Percentiles rank a stretch among this genome's conserved stretches.
These are phyloP conservation scores for Candoia aspera DNA, from an alignment of 2,113 vertebrate genomes.

Conservation along the genomic window DNA sequence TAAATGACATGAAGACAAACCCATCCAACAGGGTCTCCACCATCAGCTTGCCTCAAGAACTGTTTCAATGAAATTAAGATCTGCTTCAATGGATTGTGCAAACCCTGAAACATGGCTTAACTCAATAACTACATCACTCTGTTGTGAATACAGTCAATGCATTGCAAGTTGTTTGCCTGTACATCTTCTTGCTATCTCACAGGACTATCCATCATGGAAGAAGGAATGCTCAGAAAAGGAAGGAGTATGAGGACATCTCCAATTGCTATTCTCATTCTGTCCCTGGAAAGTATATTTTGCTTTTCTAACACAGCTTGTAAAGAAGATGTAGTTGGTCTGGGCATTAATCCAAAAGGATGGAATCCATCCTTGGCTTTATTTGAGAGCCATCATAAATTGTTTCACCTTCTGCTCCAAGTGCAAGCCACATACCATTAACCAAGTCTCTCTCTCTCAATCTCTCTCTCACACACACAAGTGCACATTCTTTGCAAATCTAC, in stretches of 20 bases:
- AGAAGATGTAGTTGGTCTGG: constrained; percentile 23
- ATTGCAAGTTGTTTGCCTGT: not conserved
- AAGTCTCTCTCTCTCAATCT: not conserved
- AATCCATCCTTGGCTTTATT: constrained; percentile 14
- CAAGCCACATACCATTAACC: not conserved
- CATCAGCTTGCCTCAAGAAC: not conserved
- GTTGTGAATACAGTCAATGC: no score
- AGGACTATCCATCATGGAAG: not conserved
- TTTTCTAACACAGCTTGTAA: constrained; percentile 10
- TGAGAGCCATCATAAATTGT: not conserved
- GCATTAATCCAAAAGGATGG: constrained; percentile 17
- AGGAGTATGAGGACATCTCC: not conserved
- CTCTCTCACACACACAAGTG: not conserved
- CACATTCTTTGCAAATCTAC: not conserved
- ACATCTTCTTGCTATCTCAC: not conserved
- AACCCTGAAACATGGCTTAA: not conserved
- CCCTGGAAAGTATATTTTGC: not conserved
- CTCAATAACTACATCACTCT: not conserved
- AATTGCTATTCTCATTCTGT: not conserved
- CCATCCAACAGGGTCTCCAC: not conserved
- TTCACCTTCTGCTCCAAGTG: constrained; percentile 16
- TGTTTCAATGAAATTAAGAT: not conserved
- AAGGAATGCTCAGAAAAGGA: not conserved
- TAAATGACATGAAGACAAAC: not conserved
- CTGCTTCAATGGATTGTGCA: not conserved